Percentiles rank a stretch among this genome's conserved stretches.
Conservation (phyloP, 2,888 invertebrate species). For the Homarus gammarus region DNA sequence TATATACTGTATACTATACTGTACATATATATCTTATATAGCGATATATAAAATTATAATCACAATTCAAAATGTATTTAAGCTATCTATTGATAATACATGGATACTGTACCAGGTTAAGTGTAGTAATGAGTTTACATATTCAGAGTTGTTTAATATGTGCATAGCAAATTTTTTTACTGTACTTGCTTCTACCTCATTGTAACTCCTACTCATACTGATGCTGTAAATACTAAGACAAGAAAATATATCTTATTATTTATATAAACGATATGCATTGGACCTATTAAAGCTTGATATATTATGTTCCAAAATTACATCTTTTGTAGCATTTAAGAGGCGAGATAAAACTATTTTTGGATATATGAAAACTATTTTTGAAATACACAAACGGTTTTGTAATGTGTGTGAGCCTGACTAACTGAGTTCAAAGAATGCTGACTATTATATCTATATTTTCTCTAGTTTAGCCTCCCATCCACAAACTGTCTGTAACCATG, state of each 20-base stretch:
- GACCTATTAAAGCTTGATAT: not conserved
- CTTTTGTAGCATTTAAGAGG: constrained; percentile 1
- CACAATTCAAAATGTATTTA: not conserved
- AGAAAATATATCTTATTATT: not conserved
- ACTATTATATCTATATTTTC: too few relatives aligned
- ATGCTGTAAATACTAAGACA: constrained; percentile 1
- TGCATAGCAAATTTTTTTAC: too few relatives aligned
- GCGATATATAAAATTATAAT: not conserved
- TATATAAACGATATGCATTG: not conserved
- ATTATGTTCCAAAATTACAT: not conserved
- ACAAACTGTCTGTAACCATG: not conserved
- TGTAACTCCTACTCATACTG: not conserved
- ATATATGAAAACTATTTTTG: not conserved
- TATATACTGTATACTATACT: not conserved
- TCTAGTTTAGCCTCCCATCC: not conserved
- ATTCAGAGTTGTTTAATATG: not conserved
- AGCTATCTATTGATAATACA: not conserved
- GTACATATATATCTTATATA: not conserved
- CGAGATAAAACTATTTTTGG: not conserved
- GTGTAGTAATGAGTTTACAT: constrained; percentile 9
- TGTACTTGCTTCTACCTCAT: not conserved
- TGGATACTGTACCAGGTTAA: too few relatives aligned
- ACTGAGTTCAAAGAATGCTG: not conserved
- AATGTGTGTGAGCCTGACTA: not conserved
- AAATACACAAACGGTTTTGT: not conserved